Evolutionary conservation across 1,140 invertebrate genomes (phyloP).

Genomic region (Drosophila busckii): DNA sequence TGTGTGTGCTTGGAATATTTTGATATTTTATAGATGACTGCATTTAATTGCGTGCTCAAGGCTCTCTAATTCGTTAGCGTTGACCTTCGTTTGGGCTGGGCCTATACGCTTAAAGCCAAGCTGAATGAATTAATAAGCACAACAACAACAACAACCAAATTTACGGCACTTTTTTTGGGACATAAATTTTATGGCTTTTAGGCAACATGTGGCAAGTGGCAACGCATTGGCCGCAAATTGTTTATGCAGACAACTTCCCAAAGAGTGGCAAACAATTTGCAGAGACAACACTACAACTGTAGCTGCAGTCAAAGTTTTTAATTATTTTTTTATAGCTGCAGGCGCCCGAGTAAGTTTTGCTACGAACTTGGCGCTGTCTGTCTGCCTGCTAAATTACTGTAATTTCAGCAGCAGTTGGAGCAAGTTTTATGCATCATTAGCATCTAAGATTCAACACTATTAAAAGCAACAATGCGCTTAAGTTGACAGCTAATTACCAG

Average conservation of each 20-base stretch:
- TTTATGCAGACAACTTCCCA: slow-evolving; percentile 18
- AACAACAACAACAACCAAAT: slow-evolving; percentile 11
- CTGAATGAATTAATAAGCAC: no score
- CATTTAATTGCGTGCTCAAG: slow-evolving; percentile 44
- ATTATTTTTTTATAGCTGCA: slow-evolving; percentile 20
- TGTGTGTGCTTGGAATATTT: slow-evolving; percentile 3
- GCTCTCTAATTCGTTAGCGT: slow-evolving; percentile 11
- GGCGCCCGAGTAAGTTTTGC: background rate
- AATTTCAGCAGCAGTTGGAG: no score
- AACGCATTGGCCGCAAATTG: slow-evolving; percentile 7
- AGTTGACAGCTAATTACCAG: slow-evolving; percentile 26
- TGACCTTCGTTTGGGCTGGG: slow-evolving; percentile 18
- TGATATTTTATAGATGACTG: slow-evolving; percentile 42
- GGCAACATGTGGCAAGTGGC: background rate
- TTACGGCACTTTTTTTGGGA: slow-evolving; percentile 12
- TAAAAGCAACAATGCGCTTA: background rate
- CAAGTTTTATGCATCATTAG: no score
- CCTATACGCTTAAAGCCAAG: slow-evolving; percentile 15
- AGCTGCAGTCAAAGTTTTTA: slow-evolving; percentile 27
- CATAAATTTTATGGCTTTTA: slow-evolving; percentile 38
- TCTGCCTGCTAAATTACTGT: no score
- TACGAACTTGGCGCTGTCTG: no score
- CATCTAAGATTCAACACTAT: no score
- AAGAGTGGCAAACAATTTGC: slow-evolving; percentile 2
- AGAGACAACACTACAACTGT: no score